These are phyloP conservation scores for Hyla sarda DNA, from an alignment of 2,113 vertebrate species.

Conservation along the genomic window DNA sequence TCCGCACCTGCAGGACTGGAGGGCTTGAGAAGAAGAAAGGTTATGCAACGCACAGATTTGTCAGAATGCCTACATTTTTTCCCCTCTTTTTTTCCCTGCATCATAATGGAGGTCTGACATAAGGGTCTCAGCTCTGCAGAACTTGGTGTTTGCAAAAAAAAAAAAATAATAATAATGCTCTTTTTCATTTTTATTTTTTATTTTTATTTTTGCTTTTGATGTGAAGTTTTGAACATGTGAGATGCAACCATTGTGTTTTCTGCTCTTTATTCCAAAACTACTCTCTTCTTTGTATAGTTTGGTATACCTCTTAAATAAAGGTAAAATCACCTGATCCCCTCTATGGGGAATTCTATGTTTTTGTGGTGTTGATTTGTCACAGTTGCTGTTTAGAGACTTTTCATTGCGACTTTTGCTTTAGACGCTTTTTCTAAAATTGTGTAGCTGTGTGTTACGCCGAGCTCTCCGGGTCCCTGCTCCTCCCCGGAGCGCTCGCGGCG, in stretches of 20 bases:
- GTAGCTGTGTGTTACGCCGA: no score
- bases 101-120: conserved; percentile 67
- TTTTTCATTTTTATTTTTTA: conserved; percentile 56
- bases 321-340: no score
- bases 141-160: conserved; percentile 69
- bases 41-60: conserved; percentile 72
- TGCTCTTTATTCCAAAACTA: conserved; percentile 12
- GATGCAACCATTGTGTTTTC: conserved; percentile 65
- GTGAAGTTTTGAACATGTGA: conserved; percentile 67
- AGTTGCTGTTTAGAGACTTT: no score
- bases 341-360: no score
- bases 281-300: no score
- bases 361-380: no score
- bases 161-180: conserved; percentile 66
- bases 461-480: no score
- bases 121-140: conserved; percentile 67
- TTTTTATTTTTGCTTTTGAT: neutral
- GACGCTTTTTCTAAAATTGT: no score
- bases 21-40: conserved; percentile 69
- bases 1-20: conserved; percentile 80
- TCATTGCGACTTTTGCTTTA: no score
- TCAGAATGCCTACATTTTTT: conserved; percentile 68
- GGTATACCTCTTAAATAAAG: no score
- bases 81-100: conserved; percentile 70
- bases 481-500: no score